Base-by-base conservation (phyloP, 2,113 vertebrate species). In the Aspidoscelis tigris region DNA sequence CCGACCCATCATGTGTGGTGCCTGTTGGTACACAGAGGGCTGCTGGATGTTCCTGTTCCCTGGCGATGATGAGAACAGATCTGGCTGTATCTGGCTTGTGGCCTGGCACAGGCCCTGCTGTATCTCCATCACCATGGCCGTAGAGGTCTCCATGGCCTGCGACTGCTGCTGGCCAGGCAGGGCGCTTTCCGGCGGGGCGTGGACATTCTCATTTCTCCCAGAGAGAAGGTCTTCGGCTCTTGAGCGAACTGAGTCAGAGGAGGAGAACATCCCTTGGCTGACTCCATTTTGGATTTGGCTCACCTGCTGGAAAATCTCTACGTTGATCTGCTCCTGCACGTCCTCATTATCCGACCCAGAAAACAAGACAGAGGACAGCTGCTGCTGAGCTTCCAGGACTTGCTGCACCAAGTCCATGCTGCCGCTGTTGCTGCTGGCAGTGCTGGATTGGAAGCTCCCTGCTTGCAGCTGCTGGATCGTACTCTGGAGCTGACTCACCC, bases 401-500 rank as follows among this genome's bases (percentile, higher is more conserved):
- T 97, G 96, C 12, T 97, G 96, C 84, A 97, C 96, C 92, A 97
- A 90, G 82, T 96, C 95, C 0, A 96, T 95, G 0, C 94, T 96
- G 79, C 95, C 93, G 50, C n/a, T 94, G 91, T 91, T 94, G 69
- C 14, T 7, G 20, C 75, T 44, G 55, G 94, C 86, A 16, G 93
- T 84, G 84, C 85, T 93, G 10, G 96, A 86, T 41, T 95, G 96
- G 86, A 96, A 99, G 71, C 93, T 97, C 58, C 98, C 97, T 7
- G 98, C 97, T 87, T 99, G 98, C 80, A 99, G 95, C 78, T 99
- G 98, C 84, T 98, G 97, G 81, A 99, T 98, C 2, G 98, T 98
- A 87, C 96, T 98, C 93, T 99, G 98, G 24, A 99, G 95, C 92
- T 98, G 98, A 50, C 96, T 97, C 77, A 99, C 97, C 2, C 97